Conservation (phyloP, 2,113 vertebrate species). For the Xiphias gladius region DNA sequence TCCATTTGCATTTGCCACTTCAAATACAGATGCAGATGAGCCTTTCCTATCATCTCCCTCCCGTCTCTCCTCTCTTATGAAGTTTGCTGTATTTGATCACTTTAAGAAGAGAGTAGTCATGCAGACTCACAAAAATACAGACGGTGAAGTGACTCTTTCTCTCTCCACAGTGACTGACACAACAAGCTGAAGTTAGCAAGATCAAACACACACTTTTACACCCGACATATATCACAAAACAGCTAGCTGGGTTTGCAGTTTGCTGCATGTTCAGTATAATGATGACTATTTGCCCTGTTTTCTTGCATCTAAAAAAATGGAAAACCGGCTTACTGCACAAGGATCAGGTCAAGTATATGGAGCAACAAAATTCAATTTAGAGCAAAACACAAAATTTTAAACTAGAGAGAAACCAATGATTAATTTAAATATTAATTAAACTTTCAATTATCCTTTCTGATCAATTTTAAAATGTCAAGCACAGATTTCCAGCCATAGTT, state of each 20-base stretch:
- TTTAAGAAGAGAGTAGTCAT: conserved; percentile 73
- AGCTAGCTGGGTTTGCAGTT: conserved; percentile 42
- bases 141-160: conserved; percentile 64
- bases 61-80: conserved; percentile 65
- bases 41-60: conserved; percentile 76
- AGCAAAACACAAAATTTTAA: not conserved
- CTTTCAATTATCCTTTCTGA: not conserved
- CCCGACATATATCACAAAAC: conserved; percentile 50
- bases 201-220: conserved; percentile 65
- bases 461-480: not conserved
- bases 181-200: conserved; percentile 68
- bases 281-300: conserved; percentile 23
- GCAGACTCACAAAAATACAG: conserved; percentile 64
- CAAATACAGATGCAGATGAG: conserved; percentile 77
- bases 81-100: conserved; percentile 82
- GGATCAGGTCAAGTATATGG: not conserved
- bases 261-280: conserved; percentile 40
- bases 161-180: conserved; percentile 71
- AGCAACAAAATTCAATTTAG: not conserved
- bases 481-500: not conserved
- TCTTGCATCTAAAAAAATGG: conserved; percentile 26
- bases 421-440: not conserved
- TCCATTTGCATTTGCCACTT: conserved; percentile 82
- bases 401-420: not conserved
- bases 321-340: conserved; percentile 11